Evolutionary conservation across 2,797 vertebrate genomes (phyloP).

Genomic region (Pitangus sulphuratus): DNA sequence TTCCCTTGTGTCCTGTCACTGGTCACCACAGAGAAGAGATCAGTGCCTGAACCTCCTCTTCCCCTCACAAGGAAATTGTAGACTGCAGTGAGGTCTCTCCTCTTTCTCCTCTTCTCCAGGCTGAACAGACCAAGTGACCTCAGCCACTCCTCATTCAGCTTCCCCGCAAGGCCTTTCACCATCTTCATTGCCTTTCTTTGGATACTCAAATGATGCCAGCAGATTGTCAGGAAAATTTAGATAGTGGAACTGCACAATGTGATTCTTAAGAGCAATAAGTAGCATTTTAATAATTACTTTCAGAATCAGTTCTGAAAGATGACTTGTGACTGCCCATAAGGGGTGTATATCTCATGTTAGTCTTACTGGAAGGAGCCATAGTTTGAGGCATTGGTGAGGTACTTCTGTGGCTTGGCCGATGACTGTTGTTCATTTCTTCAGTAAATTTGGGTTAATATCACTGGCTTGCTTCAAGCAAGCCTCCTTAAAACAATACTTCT

Average conservation of each 20-base stretch:
- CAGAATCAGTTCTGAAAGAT: not conserved
- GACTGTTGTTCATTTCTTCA: not conserved
- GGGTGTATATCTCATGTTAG: not conserved
- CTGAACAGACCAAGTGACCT: not conserved
- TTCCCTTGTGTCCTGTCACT: accelerated
- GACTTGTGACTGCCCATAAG: not conserved
- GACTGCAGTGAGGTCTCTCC: accelerated
- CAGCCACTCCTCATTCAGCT: accelerated
- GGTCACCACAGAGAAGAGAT: not conserved
- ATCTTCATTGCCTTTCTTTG: not conserved
- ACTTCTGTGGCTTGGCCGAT: not conserved
- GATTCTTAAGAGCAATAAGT: not conserved
- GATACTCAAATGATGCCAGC: not conserved
- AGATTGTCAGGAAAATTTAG: not conserved
- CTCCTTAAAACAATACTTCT: not conserved
- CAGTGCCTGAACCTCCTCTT: not conserved
- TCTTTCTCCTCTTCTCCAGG: not conserved
- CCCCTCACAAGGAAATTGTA: accelerated
- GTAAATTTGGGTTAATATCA: not conserved
- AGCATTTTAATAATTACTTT: not conserved
- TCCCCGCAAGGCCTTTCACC: not conserved
- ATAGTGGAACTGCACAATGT: not conserved
- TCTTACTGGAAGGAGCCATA: not conserved
- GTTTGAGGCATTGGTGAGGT: not conserved
- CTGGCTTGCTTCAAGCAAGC: not conserved